Base-by-base conservation (phyloP, 2,888 invertebrate genomes). In the Campoplex capitator region DNA sequence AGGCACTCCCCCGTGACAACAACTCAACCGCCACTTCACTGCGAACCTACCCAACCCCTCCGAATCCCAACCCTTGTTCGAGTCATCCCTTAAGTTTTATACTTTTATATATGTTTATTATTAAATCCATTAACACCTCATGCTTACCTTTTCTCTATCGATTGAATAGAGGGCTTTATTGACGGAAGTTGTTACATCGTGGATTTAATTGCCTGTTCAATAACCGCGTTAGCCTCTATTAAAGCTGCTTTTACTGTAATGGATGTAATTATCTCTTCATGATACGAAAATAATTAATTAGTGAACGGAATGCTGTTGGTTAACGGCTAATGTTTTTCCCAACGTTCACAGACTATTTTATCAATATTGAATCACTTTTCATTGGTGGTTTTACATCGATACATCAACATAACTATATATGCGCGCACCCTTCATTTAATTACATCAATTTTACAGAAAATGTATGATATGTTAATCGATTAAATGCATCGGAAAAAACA, bases 41-140 rank as follows among this genome's bases (percentile, higher is more conserved):
- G 83, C 81, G 73, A 51, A 79, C 79, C 68, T 81, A 79, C 77
- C 67, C 81, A 58, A 70, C 68, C 76, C 84, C 77, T 81, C 74
- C 78, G 28, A 32, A 71, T 84, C 68, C 73, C 83, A 79, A 45
- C 73, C 86, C 81, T 48, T 42, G 48, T 45, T 56, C 45, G 54
- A 51, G 51, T 54, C 78, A 18, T 56, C 83, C 81, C 73, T 76
- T 70, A 54, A 28, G 54, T 76, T 84, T 80, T 84, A 79, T 78
- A 68, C 58, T 58, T 54, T 54, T 74, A 54, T 62, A 54, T 56
- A 89, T 90, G 89, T 91, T 91, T 90, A 90, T 91, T 90, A 91
- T 91, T 91, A 87, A 88, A 90, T 89, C 89, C 90, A 90, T 91
- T 91, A 91, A 81, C 85, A 74, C 83, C 78, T 79, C 75, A n/a